These are phyloP conservation scores for Aelia acuminata DNA, from an alignment of 2,888 invertebrate genomes.

Conservation along the genomic window DNA sequence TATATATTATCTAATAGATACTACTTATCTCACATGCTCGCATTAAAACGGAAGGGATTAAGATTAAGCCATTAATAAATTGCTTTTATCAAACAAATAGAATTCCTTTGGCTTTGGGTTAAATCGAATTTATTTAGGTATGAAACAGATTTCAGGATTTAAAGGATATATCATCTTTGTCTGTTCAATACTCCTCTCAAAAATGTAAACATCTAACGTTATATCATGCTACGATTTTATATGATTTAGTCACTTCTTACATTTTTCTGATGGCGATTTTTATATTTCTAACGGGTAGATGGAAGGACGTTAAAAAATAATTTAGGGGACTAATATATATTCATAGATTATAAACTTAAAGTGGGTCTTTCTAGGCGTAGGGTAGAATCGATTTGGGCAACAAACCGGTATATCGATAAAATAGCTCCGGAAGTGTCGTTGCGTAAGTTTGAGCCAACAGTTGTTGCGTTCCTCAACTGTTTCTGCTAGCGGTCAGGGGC, in stretches of 20 bases:
- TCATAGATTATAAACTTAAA: background rate
- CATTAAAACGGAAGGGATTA: background rate
- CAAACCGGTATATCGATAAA: conserved; percentile 23
- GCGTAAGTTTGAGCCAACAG: background rate
- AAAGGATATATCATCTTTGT: background rate
- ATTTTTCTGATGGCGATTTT: background rate
- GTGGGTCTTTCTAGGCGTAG: conserved; percentile 32
- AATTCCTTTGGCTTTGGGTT: background rate
- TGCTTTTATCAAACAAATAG: background rate
- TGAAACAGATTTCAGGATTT: background rate
- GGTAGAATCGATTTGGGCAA: conserved; percentile 33
- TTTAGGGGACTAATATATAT: conserved; percentile 8
- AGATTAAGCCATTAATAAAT: background rate
- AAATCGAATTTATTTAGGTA: background rate
- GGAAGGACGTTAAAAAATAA: background rate
- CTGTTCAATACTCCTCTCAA: too few relatives aligned
- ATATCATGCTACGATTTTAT: background rate
- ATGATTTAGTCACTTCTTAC: background rate
- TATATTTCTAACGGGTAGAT: background rate
- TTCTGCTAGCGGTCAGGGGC: conserved; percentile 9
- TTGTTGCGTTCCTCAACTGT: background rate
- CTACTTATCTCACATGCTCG: background rate
- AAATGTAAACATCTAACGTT: background rate
- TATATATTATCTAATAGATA: background rate
- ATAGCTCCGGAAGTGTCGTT: conserved; percentile 10